Base-by-base conservation (phyloP, 2,888 invertebrate species). In the Caradrina kadenii region DNA sequence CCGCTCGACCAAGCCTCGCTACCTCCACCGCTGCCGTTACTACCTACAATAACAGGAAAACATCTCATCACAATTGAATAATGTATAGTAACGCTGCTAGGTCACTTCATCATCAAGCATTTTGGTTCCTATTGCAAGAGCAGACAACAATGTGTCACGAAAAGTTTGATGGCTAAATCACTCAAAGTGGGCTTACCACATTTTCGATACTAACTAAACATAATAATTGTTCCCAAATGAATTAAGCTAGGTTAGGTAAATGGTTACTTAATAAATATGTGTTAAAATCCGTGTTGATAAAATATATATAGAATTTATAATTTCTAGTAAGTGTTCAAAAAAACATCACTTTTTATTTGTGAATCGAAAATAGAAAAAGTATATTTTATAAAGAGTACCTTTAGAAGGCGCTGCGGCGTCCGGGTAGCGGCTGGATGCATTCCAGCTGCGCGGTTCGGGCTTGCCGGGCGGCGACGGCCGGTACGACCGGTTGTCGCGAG, bases 401-500 rank as follows among this genome's bases (percentile, higher is more conserved):
- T 96, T 96, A 54, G 90, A 76, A 21, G 94, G 83, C 4, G 90
- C 85, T 0, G 93, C 83, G 0, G 92, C 81, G 63, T 95, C 95
- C 0, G 93, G 91, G 70, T 96, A 95, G 8, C 95, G 89, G 56
- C 83, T 91, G 15, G 94, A 91, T 10, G 93, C 80, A 77, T 84
- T 90, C 95, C 95, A 95, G 79, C 80, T 90, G 76, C 95, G 92
- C 19, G 93, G 90, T 79, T 95, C 95, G 0, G 95, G 94, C 82
- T 95, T 95, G 80, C 88, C 88, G 26, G 95, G 93, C 69, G 95
- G 94, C 26, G 94, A 93, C 2, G 94, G 89, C 2, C 95, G 91
- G 86, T 95, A 95, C 64, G 93, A 87, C 22, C 93, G 89, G 21
- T 74, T 85, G 67, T 95, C 95, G 42, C 95, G 93, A 0, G 94